phyloP scores from a whole-genome alignment of 2,888 invertebrate species.

The Disparrhopalites patrizii region DNA sequence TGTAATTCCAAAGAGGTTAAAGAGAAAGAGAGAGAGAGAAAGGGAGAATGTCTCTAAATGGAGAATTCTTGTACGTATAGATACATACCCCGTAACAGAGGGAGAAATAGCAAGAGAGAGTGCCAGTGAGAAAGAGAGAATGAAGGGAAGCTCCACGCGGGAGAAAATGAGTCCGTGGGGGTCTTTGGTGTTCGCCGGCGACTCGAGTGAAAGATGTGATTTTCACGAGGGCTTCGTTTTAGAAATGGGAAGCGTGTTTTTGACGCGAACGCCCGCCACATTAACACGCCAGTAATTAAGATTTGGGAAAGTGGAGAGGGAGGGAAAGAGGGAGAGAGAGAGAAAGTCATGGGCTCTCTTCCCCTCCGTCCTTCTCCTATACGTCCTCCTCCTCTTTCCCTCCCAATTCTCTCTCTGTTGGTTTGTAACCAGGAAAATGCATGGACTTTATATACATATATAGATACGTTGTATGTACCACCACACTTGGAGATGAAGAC shows the following conservation, averaged over 20 bases:
- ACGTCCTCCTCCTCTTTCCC: too few relatives aligned
- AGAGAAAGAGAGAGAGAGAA: too few relatives aligned
- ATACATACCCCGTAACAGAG: too few relatives aligned
- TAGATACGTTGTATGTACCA: background rate
- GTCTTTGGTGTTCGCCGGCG: constrained; percentile 29
- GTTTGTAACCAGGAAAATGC: too few relatives aligned
- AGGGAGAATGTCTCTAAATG: too few relatives aligned
- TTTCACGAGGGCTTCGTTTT: constrained; percentile 31
- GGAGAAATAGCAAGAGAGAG: too few relatives aligned
- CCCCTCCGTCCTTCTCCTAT: background rate
- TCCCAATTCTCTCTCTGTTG: too few relatives aligned
- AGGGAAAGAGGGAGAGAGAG: constrained; percentile 16
- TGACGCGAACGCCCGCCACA: constrained; percentile 38
- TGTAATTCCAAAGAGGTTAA: too few relatives aligned
- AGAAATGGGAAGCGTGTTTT: constrained; percentile 37
- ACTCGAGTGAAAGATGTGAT: constrained; percentile 36
- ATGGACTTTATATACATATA: background rate
- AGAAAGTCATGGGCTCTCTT: constrained; percentile 6
- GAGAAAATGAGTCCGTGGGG: constrained; percentile 39
- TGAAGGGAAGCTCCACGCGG: constrained; percentile 16
- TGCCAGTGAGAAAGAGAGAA: too few relatives aligned
- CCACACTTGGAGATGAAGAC: background rate
- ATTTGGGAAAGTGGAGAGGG: constrained; percentile 28
- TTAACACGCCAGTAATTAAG: constrained; percentile 42
- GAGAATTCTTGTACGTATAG: too few relatives aligned